Base-by-base conservation (phyloP, 2,113 vertebrate species). In the Sebastes fasciatus region DNA sequence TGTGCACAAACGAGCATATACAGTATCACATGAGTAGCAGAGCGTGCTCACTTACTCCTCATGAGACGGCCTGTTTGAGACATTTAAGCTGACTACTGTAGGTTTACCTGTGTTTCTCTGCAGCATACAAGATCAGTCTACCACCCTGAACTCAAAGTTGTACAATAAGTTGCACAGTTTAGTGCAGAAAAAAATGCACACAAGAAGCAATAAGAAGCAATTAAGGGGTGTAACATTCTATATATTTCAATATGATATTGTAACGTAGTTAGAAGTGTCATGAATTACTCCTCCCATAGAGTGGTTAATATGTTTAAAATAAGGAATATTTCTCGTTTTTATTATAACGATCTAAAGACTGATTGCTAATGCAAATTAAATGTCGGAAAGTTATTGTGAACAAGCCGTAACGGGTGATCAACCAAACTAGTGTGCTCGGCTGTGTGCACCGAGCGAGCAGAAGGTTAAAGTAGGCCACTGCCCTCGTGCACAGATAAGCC, bases 391-490 rank as follows among this genome's bases (percentile, higher is more conserved):
- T 83, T 64, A 16, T 52, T 42, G 42, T 16, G 6, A 73, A 65
- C 45, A 62, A 61, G 78, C 61, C 34, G 34, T 26, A 23, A 73
- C 17, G 74, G 68, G 16, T 77, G 65, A 82, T 86, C 65, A 71
- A 42, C 65, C 58, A 79, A 85, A 75, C 73, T 52, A 82, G 64
- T 76, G 82, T 55, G 79, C 64, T 75, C 0, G 66, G 54, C 52
- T 80, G 81, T 61, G 63, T 65, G 64, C 79, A 71, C 65, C 16
- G 82, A 89, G 80, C 61, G 64, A 91, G 93, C 91, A 92, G 92
- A 92, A 94, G 93, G 91, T 93, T 94, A 92, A 95, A 95, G 92
- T 94, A 95, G 95, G 93, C 92, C 93, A 93, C 83, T 83, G 90
- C 92, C 88, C 88, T 86, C 79, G 62, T 90, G 90, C 86, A 85